These are phyloP conservation scores for Podarcis lilfordi DNA, from an alignment of 2,797 vertebrate genomes.

Conservation along the genomic window DNA sequence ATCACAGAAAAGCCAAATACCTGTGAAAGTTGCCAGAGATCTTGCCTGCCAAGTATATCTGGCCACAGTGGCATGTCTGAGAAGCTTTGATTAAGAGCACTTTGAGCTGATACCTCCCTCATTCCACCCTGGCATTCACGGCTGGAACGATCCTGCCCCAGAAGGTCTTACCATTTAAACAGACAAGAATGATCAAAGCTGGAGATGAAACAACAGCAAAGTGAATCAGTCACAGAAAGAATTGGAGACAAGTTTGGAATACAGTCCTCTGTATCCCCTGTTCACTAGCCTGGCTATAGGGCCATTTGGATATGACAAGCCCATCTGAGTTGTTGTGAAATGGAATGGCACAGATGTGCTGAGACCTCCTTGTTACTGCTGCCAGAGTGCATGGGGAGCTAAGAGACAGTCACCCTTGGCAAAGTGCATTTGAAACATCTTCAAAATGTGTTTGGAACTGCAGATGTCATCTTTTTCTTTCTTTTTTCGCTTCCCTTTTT, in stretches of 20 bases:
- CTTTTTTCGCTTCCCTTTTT: no score
- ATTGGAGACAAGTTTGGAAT: background rate
- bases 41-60: background rate
- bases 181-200: slow-evolving; percentile 12
- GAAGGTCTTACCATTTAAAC: background rate
- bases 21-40: background rate
- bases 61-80: background rate
- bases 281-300: background rate
- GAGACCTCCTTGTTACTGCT: background rate
- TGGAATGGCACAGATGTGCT: background rate
- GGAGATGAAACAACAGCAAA: background rate
- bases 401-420: background rate
- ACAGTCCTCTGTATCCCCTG: background rate
- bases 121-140: background rate
- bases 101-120: background rate
- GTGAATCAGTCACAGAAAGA: background rate
- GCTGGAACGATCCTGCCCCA: background rate
- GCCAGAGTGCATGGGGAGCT: background rate
- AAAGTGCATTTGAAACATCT: background rate
- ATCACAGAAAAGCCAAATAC: background rate
- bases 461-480: background rate
- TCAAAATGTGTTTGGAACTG: background rate
- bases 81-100: background rate
- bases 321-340: background rate
- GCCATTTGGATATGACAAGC: background rate